These are phyloP conservation scores for Eleginops maclovinus DNA, from an alignment of 2,113 vertebrate species.

Conservation along the genomic window DNA sequence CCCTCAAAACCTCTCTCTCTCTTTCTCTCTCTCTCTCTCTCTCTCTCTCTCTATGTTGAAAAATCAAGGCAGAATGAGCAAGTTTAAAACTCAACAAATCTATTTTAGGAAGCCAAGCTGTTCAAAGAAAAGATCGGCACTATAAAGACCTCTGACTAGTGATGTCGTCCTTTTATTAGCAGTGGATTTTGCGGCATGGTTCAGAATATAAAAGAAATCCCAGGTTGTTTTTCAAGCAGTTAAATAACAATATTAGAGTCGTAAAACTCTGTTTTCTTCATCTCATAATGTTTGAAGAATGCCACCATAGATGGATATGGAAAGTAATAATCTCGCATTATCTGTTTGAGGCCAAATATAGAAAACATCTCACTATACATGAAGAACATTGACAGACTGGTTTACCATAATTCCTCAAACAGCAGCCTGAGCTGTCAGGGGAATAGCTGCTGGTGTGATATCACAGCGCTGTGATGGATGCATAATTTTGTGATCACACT, in stretches of 20 bases:
- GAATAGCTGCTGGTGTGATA: conserved; percentile 12
- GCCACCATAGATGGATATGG: background rate
- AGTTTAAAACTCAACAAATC: conserved; percentile 22
- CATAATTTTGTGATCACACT: background rate
- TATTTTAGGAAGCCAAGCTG: conserved; percentile 28
- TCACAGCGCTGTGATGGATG: background rate
- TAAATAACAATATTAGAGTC: background rate
- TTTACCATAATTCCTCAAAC: conserved; percentile 22
- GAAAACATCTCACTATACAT: conserved; percentile 6
- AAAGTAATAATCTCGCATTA: background rate
- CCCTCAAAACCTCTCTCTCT: conserved; percentile 12
- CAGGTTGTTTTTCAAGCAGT: background rate
- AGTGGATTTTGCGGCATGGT: background rate
- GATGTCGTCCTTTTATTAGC: conserved; percentile 16
- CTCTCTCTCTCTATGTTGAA: background rate
- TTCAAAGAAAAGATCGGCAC: conserved; percentile 11
- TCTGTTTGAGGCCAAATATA: background rate
- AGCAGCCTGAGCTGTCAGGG: background rate
- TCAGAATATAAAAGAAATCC: conserved; percentile 3
- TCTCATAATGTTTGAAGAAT: conserved; percentile 6
- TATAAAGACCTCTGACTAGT: too few species aligned
- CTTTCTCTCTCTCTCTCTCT: background rate
- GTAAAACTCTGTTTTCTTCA: background rate
- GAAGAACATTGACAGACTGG: background rate
- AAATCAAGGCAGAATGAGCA: conserved; percentile 23